Conservation (phyloP, 2,113 vertebrate species). For the Empidonax traillii region DNA sequence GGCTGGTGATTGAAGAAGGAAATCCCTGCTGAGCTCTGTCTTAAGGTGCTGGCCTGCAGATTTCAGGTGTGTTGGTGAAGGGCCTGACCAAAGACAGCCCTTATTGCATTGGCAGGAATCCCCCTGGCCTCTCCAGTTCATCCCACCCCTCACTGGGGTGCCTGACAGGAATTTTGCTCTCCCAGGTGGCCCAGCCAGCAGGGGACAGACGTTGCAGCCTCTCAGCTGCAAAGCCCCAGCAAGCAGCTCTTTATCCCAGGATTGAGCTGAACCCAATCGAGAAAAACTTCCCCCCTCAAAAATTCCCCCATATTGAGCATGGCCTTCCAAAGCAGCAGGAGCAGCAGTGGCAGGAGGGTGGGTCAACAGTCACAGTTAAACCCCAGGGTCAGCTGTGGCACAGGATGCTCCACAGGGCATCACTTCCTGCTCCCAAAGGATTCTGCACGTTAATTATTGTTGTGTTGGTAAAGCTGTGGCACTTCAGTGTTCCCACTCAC, state of each 20-base stretch:
- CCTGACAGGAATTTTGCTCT: neutral
- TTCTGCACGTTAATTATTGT: neutral
- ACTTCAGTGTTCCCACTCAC: slow-evolving; percentile 5
- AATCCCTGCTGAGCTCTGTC: neutral
- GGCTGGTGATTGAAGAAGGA: neutral
- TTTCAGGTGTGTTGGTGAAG: neutral
- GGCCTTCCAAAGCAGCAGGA: neutral
- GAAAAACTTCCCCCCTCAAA: neutral
- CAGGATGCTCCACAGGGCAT: neutral
- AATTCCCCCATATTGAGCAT: neutral
- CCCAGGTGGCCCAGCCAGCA: neutral
- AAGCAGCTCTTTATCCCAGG: neutral
- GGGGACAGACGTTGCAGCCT: neutral
- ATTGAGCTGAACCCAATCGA: neutral
- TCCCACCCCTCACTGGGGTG: neutral
- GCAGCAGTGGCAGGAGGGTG: neutral
- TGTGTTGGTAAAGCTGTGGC: neutral
- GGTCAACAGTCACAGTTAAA: neutral
- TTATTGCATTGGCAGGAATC: neutral
- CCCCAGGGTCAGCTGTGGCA: neutral
- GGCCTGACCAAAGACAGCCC: neutral
- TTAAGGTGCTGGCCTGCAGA: neutral
- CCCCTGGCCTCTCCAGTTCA: neutral
- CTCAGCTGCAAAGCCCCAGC: neutral
- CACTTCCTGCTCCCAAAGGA: neutral